These are phyloP conservation scores for Pangasius macronema DNA, from an alignment of 2,797 vertebrate species.

Conservation along the genomic window DNA sequence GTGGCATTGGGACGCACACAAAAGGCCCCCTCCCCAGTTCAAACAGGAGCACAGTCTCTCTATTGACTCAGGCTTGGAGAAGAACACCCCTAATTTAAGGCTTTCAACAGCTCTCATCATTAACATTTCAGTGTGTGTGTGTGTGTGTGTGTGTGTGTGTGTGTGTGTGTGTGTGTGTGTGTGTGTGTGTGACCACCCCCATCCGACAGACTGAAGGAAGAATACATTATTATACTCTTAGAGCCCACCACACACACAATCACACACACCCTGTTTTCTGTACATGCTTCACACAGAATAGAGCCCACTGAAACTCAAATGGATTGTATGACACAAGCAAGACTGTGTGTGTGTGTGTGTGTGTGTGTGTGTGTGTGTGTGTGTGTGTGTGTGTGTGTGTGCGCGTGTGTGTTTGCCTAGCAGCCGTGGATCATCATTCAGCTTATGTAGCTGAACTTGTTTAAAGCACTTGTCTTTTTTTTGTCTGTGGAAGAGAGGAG, in stretches of 20 bases:
- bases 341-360: not conserved
- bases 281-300: not conserved
- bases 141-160: conserved; percentile 34
- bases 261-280: conserved; percentile 3
- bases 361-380: conserved; percentile 1
- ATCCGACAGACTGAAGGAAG: conserved; percentile 31
- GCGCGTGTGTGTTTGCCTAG: not conserved
- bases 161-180: conserved; percentile 24
- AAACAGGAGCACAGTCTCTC: conserved; percentile 60
- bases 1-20: conserved; percentile 69
- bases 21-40: conserved; percentile 60
- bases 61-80: conserved; percentile 54
- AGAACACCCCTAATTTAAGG: conserved; percentile 62
- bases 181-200: conserved; percentile 43
- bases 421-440: conserved; percentile 1
- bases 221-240: conserved; percentile 35
- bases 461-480: not conserved
- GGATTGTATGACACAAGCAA: not conserved
- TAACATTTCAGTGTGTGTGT: conserved; percentile 59
- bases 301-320: not conserved
- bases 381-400: conserved; percentile 12
- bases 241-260: conserved; percentile 22
- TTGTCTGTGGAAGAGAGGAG: not conserved
- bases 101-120: conserved; percentile 61
- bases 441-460: not conserved